These are phyloP conservation scores for Australoheros facetus DNA, from an alignment of 2,797 vertebrate genomes.

Conservation along the genomic window DNA sequence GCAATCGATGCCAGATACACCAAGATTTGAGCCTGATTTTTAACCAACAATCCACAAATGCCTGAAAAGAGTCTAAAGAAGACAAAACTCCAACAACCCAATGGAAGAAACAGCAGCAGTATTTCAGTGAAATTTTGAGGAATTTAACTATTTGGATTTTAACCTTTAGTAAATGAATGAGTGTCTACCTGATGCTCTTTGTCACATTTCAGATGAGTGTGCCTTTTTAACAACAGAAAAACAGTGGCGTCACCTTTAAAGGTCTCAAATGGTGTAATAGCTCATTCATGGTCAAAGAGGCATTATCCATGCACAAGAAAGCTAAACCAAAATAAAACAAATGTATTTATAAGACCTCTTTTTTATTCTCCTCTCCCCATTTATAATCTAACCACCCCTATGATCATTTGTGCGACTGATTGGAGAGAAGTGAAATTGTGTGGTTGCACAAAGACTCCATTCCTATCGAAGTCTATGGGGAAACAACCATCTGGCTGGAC, in stretches of 20 bases:
- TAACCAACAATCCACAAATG: background rate
- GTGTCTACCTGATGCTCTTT: too few species aligned
- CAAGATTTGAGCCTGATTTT: background rate
- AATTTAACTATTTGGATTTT: background rate
- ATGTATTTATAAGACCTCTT: background rate
- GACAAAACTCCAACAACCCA: background rate
- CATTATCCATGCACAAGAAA: background rate
- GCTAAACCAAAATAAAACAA: background rate
- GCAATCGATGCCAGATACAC: slow-evolving; percentile 13
- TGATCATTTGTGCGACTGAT: background rate
- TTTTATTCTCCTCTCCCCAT: background rate
- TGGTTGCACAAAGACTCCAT: background rate
- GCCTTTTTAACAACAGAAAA: background rate
- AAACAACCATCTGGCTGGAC: background rate
- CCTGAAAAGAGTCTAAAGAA: background rate
- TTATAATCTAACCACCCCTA: background rate
- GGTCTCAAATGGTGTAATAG: background rate
- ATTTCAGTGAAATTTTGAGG: background rate
- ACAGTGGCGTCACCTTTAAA: background rate
- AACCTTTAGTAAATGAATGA: background rate
- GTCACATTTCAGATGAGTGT: too few species aligned
- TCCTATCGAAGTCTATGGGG: background rate
- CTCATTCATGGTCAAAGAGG: background rate
- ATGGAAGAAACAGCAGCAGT: background rate
- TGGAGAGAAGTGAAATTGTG: background rate